Percentiles rank a stretch among this genome's conserved stretches.
phyloP scores from a whole-genome alignment of 2,113 vertebrate species.

The Eulemur rufifrons region DNA sequence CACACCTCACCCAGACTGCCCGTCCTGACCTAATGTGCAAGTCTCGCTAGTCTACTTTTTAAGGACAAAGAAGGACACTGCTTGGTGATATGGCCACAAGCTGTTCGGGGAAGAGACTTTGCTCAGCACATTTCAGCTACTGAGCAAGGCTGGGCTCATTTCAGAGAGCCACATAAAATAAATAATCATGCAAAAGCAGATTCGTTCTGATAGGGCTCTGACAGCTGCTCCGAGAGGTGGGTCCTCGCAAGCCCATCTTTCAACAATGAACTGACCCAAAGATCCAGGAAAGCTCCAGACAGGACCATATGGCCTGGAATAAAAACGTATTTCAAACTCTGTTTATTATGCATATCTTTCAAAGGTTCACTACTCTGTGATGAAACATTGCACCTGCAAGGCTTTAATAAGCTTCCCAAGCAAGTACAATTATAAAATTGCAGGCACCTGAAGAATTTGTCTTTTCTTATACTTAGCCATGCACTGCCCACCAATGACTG shows the following conservation, averaged over 20 bases:
- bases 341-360: slow-evolving; percentile 75
- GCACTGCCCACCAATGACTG: slow-evolving; percentile 59
- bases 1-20: slow-evolving; percentile 53
- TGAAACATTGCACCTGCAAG: slow-evolving; percentile 74
- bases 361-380: slow-evolving; percentile 71
- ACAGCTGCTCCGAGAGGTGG: slow-evolving; percentile 76
- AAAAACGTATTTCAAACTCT: slow-evolving; percentile 76
- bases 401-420: slow-evolving; percentile 77
- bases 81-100: slow-evolving; percentile 73
- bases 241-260: slow-evolving; percentile 67
- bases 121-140: slow-evolving; percentile 78
- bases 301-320: slow-evolving; percentile 64
- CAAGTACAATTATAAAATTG: slow-evolving; percentile 75
- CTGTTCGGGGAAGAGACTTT: slow-evolving; percentile 77
- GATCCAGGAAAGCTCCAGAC: slow-evolving; percentile 68
- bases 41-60: slow-evolving; percentile 60
- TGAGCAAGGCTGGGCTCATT: slow-evolving; percentile 41
- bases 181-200: slow-evolving; percentile 77
- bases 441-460: slow-evolving; percentile 66
- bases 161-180: slow-evolving; percentile 68
- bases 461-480: slow-evolving; percentile 47
- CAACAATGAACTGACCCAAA: slow-evolving; percentile 76
- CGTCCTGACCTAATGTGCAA: slow-evolving; percentile 26
- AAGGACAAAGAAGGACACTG: slow-evolving; percentile 78
- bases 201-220: slow-evolving; percentile 73